Evolutionary conservation across 2,113 vertebrate genomes (phyloP), one percentile per base, ranked within the genome.

Genomic region (Zingel zingel): DNA sequence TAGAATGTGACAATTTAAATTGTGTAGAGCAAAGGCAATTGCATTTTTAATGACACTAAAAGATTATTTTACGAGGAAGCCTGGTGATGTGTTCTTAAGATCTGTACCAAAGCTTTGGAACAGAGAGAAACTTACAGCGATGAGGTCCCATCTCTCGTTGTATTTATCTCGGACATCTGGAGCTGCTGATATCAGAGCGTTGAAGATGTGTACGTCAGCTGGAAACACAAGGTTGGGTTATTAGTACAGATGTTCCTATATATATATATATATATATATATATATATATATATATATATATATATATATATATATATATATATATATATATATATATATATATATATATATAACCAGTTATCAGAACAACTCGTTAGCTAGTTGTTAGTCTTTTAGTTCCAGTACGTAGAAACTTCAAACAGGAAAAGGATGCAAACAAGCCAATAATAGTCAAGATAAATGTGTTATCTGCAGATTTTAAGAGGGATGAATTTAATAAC

Each of bases 201-300:
- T 98, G 94, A 98, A 99, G 47, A 95, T 94, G 77, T 97, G 82
- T 25, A 99, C 95, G 48, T 99, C 97, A n/a, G 94, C 98, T 99
- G 79, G 6, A 57, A 25, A 82, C 27, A 86, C 13, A 77, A n/a
- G 16, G 14, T 18, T 11, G 0, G 8, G n/a, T 63, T 21, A 25
- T 43, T 43, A 11, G 39, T 43, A 43, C 39, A 43, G 39, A 43
- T 43, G 39, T 43, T 39, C 9, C 8, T 30, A 30, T 5, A 30
- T 30, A 30, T 30, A 30, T 30, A 4, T 30, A 30, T 30, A 30
- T 30, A 30, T 30, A 30, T 30, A 30, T 30, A 30, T 5, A 30
- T 30, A 30, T 5, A 30, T 0, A 30, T 5, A 30, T 30, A 30
- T 30, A 30, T 30, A 30, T 5, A 30, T 30, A 30, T 30, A 30